A percentile compares a stretch with the other conserved stretches of the same genome.
phyloP scores from a whole-genome alignment of 2,113 vertebrate species.

The Cryptomyrus ogoouensis region DNA sequence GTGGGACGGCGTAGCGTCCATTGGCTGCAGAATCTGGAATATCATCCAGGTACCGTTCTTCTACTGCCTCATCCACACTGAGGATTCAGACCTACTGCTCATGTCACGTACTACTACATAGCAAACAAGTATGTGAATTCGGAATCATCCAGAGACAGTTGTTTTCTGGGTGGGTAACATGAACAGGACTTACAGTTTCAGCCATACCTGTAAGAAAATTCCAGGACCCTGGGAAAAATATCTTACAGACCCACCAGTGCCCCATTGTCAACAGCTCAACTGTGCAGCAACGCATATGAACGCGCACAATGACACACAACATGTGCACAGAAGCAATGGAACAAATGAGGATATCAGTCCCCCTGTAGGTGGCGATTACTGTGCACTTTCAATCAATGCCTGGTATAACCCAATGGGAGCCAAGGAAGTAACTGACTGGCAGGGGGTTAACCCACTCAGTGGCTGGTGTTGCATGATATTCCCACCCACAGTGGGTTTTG shows the following conservation, averaged over 20 bases:
- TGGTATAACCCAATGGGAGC: background rate
- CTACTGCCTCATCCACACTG: background rate
- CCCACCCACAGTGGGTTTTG: background rate
- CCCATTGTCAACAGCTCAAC: background rate
- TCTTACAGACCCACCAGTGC: background rate
- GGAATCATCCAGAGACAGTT: background rate
- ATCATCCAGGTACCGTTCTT: background rate
- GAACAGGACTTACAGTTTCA: background rate
- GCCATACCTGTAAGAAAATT: background rate
- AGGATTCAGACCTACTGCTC: background rate
- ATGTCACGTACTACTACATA: background rate
- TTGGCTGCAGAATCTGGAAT: background rate
- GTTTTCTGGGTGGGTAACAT: background rate
- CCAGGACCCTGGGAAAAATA: background rate
- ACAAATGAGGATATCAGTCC: background rate
- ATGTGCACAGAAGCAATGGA: background rate
- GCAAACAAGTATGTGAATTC: background rate
- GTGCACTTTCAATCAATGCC: background rate
- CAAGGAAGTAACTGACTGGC: background rate
- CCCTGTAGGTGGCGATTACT: background rate
- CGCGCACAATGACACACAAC: background rate
- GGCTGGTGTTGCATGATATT: background rate
- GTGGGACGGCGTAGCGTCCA: background rate
- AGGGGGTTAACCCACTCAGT: background rate
- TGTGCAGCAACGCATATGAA: background rate